Evolutionary conservation across 2,888 invertebrate genomes (phyloP).

Genomic region (Myopa testacea): DNA sequence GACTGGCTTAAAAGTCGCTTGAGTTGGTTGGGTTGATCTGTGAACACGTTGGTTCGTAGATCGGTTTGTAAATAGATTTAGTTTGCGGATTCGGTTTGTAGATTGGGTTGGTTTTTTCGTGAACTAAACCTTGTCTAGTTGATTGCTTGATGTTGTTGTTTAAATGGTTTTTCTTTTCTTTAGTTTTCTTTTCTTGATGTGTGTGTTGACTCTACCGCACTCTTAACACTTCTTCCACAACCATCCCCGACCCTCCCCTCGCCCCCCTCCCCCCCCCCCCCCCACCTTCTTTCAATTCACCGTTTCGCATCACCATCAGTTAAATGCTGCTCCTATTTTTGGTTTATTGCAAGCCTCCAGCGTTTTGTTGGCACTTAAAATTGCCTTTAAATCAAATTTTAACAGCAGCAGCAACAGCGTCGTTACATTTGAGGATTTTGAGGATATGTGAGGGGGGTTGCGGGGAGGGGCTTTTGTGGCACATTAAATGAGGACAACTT

Average conservation of each 20-base stretch:
- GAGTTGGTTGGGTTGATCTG: background rate
- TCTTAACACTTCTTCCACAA: too few relatives aligned
- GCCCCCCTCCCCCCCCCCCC: background rate
- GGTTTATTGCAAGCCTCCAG: slow-evolving; percentile 28
- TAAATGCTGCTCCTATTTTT: background rate
- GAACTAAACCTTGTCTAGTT: background rate
- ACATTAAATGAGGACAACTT: slow-evolving; percentile 21
- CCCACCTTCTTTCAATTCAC: background rate
- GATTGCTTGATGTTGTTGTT: background rate
- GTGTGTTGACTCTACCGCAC: too few relatives aligned
- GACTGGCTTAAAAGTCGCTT: background rate
- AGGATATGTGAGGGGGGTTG: too few relatives aligned
- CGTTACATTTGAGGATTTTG: too few relatives aligned
- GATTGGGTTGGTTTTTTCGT: background rate
- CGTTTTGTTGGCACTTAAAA: slow-evolving; percentile 17
- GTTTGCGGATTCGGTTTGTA: background rate
- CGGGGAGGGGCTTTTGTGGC: background rate
- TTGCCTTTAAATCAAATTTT: slow-evolving; percentile 36
- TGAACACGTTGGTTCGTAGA: background rate
- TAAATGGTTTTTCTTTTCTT: background rate
- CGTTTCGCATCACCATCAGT: background rate
- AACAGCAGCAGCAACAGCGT: background rate
- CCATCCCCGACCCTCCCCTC: too few relatives aligned
- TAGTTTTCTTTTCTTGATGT: background rate
- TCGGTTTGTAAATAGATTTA: background rate